These are phyloP conservation scores for Hozukius guyotensis DNA, from an alignment of 2,797 vertebrate species.

Conservation along the genomic window DNA sequence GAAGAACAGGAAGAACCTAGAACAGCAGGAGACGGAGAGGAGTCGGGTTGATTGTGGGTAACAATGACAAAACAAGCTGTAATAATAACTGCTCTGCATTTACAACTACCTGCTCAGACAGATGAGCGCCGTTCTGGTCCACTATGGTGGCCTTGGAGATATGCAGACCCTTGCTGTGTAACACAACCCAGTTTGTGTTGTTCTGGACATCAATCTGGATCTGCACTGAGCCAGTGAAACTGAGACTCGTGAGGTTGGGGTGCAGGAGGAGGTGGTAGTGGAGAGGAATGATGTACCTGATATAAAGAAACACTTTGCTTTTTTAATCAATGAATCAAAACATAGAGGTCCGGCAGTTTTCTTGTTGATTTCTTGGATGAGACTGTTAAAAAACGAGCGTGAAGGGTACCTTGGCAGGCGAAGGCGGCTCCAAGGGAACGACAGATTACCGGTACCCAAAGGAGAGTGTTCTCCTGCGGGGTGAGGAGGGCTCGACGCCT, in stretches of 20 bases:
- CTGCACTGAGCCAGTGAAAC: slow-evolving; percentile 79
- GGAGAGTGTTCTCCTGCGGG: slow-evolving; percentile 54
- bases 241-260: slow-evolving; percentile 81
- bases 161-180: slow-evolving; percentile 81
- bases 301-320: slow-evolving; percentile 42
- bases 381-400: not conserved
- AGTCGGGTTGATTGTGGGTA: not conserved
- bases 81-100: not conserved
- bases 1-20: slow-evolving; percentile 80
- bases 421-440: slow-evolving; percentile 83
- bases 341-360: not conserved
- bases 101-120: slow-evolving; percentile 72
- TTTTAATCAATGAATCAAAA: not conserved
- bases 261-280: slow-evolving; percentile 82
- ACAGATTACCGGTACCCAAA: slow-evolving; percentile 68
- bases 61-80: not conserved
- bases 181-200: slow-evolving; percentile 83
- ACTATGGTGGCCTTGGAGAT: slow-evolving; percentile 80
- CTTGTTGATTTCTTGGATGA: not conserved
- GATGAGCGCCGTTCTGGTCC: slow-evolving; percentile 65
- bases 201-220: slow-evolving; percentile 82
- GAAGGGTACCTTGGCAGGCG: slow-evolving; percentile 70
- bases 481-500: slow-evolving; percentile 40
- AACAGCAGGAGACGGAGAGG: not conserved
- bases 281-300: slow-evolving; percentile 82